Percentiles rank a stretch among this genome's conserved stretches.
Evolutionary conservation across 30 jellyfish, hydroid and myxozoan genomes (phyloP).

Genomic region (Hydra vulgaris): DNA sequence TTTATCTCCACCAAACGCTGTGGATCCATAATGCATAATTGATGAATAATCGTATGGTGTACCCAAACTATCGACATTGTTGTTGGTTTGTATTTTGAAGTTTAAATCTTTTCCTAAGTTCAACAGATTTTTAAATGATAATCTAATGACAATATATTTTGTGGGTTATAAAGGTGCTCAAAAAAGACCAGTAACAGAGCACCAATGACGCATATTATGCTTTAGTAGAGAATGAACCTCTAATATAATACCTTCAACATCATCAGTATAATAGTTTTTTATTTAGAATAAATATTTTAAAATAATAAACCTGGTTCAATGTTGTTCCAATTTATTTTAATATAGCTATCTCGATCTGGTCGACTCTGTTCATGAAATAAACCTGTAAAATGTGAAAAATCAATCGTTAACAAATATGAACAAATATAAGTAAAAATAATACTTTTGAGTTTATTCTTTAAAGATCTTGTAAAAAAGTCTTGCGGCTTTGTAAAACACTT

Average conservation of each 20-base stretch:
- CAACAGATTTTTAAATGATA: no score
- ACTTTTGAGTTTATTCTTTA: no score
- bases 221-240: no score
- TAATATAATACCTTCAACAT: no score
- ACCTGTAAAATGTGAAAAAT: not conserved
- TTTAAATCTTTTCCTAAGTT: constrained; percentile 37
- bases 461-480: no score
- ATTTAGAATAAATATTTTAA: no score
- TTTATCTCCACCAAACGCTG: constrained; percentile 64
- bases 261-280: no score
- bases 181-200: no score
- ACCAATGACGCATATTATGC: no score
- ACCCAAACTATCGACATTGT: constrained; percentile 40
- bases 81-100: constrained; percentile 8
- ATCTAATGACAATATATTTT: no score
- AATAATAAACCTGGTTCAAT: not conserved
- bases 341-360: constrained; percentile 1
- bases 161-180: no score
- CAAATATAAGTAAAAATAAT: not conserved
- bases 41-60: constrained; percentile 52
- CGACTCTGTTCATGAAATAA: constrained; percentile 4
- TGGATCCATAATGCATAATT: constrained; percentile 61
- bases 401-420: not conserved
- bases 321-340: constrained; percentile 1
- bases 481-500: no score